phyloP scores from a whole-genome alignment of 2,797 vertebrate genomes.

The Octomys mimax region DNA sequence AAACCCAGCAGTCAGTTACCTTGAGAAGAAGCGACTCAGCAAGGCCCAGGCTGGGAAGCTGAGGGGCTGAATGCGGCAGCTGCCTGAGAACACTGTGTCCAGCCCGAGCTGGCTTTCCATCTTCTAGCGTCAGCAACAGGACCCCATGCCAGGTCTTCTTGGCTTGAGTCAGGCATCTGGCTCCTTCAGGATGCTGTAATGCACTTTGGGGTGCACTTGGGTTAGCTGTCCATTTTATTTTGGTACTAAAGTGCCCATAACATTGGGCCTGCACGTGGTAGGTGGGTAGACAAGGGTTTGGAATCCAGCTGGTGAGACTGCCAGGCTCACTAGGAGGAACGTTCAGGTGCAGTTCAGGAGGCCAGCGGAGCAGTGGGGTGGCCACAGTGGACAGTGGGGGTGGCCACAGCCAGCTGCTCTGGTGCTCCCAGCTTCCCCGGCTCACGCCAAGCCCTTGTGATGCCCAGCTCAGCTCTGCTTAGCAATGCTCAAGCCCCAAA shows the following conservation, averaged over 20 bases:
- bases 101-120: not conserved
- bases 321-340: not conserved
- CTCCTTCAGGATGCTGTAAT: not conserved
- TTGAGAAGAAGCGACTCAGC: conserved; percentile 14
- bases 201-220: not conserved
- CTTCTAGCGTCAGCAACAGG: not conserved
- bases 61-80: not conserved
- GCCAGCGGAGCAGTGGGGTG: not conserved
- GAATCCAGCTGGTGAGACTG: not conserved
- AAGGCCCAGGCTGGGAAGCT: not conserved
- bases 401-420: not conserved
- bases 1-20: not conserved
- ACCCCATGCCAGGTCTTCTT: not conserved
- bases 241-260: not conserved
- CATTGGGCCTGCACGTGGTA: not conserved
- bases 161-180: not conserved
- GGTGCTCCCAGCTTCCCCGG: accelerated
- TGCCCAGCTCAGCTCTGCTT: accelerated
- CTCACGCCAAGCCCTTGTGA: accelerated
- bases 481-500: not conserved
- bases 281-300: not conserved
- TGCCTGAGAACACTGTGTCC: not conserved
- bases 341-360: not conserved
- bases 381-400: not conserved
- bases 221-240: not conserved